These are phyloP conservation scores for Pseudocheirus occidentalis DNA, from an alignment of 2,797 vertebrate species.

Conservation along the genomic window DNA sequence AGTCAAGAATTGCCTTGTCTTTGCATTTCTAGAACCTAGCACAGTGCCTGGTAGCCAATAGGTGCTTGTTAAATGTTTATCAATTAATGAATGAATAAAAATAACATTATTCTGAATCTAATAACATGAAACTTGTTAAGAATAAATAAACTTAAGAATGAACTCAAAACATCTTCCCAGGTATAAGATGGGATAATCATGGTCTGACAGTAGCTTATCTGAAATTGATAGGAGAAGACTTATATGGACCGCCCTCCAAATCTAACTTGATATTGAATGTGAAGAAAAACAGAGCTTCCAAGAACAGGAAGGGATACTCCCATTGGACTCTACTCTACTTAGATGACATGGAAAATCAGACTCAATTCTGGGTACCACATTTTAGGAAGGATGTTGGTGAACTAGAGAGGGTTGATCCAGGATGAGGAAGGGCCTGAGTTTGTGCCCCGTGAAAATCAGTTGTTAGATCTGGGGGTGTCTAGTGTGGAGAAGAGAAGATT, in stretches of 20 bases:
- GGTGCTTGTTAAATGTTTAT: background rate
- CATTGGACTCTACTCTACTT: background rate
- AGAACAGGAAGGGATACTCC: background rate
- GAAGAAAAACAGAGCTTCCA: background rate
- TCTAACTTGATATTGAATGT: background rate
- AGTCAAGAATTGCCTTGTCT: background rate
- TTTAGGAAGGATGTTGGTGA: background rate
- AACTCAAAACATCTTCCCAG: background rate
- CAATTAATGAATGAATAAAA: background rate
- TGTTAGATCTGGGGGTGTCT: background rate
- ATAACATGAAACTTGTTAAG: background rate
- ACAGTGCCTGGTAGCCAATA: background rate
- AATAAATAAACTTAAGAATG: background rate
- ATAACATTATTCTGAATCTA: background rate
- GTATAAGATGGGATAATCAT: background rate
- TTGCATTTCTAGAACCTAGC: background rate
- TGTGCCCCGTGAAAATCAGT: background rate
- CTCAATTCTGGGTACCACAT: background rate
- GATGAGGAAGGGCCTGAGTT: background rate
- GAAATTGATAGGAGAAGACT: background rate
- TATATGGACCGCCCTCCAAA: background rate
- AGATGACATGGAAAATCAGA: background rate
- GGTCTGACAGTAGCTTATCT: background rate
- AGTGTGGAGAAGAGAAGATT: background rate
- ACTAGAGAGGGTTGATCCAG: background rate